phyloP scores from a whole-genome alignment of 2,888 invertebrate species.

The Drosophila prostipennis region DNA sequence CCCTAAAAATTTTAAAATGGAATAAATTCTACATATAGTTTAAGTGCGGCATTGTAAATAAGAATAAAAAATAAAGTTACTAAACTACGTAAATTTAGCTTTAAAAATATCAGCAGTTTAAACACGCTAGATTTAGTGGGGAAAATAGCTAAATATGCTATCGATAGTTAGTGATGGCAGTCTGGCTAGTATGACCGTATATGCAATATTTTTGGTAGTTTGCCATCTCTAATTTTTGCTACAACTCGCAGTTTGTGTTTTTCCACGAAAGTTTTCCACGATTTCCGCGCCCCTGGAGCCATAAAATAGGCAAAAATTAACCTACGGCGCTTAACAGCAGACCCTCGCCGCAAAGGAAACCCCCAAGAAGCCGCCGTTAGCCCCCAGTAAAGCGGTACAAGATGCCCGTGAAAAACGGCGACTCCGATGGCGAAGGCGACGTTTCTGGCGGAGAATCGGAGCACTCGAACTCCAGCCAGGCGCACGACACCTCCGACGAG shows the following conservation, averaged over 20 bases:
- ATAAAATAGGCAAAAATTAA: neutral
- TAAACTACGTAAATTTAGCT: too few species aligned
- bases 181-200: too few species aligned
- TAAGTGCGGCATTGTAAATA: too few species aligned
- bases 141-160: too few species aligned
- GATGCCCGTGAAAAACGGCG: constrained; percentile 90
- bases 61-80: too few species aligned
- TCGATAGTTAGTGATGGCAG: too few species aligned
- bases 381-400: constrained; percentile 40
- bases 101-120: too few species aligned
- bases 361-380: neutral
- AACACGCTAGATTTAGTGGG: too few species aligned
- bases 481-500: constrained; percentile 87
- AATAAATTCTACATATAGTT: too few species aligned
- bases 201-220: too few species aligned
- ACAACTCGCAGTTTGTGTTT: constrained; percentile 18
- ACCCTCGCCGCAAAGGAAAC: neutral
- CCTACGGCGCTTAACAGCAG: neutral
- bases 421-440: constrained; percentile 86
- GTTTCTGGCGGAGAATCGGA: constrained; percentile 90
- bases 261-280: constrained; percentile 29
- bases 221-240: constrained; percentile 16
- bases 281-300: neutral
- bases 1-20: too few species aligned
- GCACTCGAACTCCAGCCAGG: constrained; percentile 88